Conservation (phyloP, 2,888 invertebrate genomes). For the Achlya flavicornis region DNA sequence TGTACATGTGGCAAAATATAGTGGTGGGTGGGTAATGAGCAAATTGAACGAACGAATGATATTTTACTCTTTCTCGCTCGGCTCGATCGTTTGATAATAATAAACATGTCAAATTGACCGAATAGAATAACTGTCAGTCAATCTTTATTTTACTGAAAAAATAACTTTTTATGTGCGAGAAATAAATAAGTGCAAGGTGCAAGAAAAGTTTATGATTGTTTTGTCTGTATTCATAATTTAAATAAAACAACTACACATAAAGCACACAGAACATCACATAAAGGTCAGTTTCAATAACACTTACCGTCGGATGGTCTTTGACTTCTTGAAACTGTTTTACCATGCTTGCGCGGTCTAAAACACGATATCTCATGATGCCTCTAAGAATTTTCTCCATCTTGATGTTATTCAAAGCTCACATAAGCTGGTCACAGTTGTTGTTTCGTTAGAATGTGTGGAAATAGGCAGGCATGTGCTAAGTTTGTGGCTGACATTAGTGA, state of each 20-base stretch:
- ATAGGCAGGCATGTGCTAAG: slow-evolving; percentile 29
- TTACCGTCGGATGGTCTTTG: slow-evolving; percentile 93
- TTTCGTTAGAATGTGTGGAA: slow-evolving; percentile 13
- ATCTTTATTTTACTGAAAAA: background rate
- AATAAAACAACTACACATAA: background rate
- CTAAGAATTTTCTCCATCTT: slow-evolving; percentile 93
- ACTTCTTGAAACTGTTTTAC: slow-evolving; percentile 96
- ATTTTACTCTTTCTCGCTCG: no score
- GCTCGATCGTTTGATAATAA: background rate
- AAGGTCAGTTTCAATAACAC: slow-evolving; percentile 58
- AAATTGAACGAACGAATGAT: no score
- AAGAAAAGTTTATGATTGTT: background rate
- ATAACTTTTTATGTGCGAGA: background rate
- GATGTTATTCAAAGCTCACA: slow-evolving; percentile 29
- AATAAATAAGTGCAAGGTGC: background rate
- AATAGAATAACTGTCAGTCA: background rate
- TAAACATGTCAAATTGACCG: slow-evolving; percentile 1
- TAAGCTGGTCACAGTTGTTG: slow-evolving; percentile 22
- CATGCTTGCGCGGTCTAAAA: slow-evolving; percentile 92
- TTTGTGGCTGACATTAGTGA: slow-evolving; percentile 69
- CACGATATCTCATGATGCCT: slow-evolving; percentile 95
- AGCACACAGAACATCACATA: background rate
- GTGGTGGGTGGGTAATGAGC: no score
- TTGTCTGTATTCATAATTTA: background rate
- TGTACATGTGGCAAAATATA: no score